Percentiles rank a stretch among this genome's conserved stretches.
Evolutionary conservation across 1,140 invertebrate genomes (phyloP).

Genomic region (Hyphantria cunea): DNA sequence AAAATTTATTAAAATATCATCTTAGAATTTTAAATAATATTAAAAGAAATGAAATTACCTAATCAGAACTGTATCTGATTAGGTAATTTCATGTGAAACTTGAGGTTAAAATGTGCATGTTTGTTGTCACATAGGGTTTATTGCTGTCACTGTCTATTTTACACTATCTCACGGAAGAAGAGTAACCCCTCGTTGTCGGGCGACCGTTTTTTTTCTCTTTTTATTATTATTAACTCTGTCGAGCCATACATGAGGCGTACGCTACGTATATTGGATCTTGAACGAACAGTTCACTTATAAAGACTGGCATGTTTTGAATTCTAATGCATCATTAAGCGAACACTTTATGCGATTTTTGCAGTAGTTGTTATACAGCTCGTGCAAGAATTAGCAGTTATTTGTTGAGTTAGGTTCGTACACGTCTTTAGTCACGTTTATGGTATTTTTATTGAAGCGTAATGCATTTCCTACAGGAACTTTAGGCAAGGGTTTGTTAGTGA

Average conservation of each 20-base stretch:
- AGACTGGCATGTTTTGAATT: not conserved
- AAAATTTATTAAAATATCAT: not conserved
- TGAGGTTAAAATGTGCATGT: slow-evolving; percentile 27
- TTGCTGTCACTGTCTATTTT: slow-evolving; percentile 58
- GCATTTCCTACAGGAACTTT: too few species aligned
- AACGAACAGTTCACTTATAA: not conserved
- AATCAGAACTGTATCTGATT: not conserved
- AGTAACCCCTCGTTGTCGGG: slow-evolving; percentile 63
- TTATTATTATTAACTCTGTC: slow-evolving; percentile 68
- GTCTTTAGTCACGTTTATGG: too few species aligned
- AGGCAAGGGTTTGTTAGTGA: too few species aligned
- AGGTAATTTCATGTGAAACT: not conserved
- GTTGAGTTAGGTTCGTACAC: too few species aligned
- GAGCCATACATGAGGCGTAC: slow-evolving; percentile 14
- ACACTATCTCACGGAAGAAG: slow-evolving; percentile 60
- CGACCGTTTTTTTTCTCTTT: slow-evolving; percentile 63
- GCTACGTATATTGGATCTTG: not conserved
- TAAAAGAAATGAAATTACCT: too few species aligned
- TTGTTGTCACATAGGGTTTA: slow-evolving; percentile 38
- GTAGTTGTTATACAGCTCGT: not conserved
- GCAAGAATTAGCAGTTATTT: too few species aligned
- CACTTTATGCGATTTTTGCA: not conserved
- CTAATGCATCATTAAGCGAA: not conserved
- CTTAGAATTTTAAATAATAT: slow-evolving; percentile 6
- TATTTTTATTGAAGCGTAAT: too few species aligned